Percentiles rank a stretch among this genome's conserved stretches.
Conservation (phyloP, 2,797 vertebrate species). For the Lindbergichthys nudifrons region DNA sequence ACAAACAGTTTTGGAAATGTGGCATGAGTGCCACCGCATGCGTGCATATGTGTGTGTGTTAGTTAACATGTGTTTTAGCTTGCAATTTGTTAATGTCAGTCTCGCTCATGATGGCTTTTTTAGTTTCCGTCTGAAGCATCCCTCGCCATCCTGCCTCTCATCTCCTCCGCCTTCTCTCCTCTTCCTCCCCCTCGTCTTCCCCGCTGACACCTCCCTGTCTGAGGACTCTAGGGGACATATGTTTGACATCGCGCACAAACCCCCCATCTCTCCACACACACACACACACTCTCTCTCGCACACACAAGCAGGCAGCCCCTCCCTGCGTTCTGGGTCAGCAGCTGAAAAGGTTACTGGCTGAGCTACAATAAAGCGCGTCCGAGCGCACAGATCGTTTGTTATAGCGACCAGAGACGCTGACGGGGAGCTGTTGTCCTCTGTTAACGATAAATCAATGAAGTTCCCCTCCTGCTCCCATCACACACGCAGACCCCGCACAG, state of each 20-base stretch:
- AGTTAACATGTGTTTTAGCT: constrained; percentile 44
- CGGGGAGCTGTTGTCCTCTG: constrained; percentile 85
- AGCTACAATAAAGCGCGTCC: constrained; percentile 92
- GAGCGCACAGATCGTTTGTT: constrained; percentile 93
- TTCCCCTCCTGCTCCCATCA: constrained; percentile 68
- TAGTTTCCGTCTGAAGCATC: constrained; percentile 65
- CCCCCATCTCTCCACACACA: constrained; percentile 39
- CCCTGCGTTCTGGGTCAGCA: constrained; percentile 92
- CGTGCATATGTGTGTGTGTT: constrained; percentile 19
- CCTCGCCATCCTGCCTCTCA: constrained; percentile 41
- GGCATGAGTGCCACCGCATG: constrained; percentile 58
- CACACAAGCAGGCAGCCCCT: constrained; percentile 61
- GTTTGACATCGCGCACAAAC: constrained; percentile 85
- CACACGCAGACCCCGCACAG: constrained; percentile 28
- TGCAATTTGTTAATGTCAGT: constrained; percentile 44
- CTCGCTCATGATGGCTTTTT: constrained; percentile 69
- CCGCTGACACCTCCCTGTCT: constrained; percentile 76
- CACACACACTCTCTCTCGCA: constrained; percentile 17
- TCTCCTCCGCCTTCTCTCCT: constrained; percentile 34
- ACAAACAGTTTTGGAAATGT: constrained; percentile 76
- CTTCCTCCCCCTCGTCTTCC: constrained; percentile 53
- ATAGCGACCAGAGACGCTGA: constrained; percentile 83
- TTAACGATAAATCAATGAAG: constrained; percentile 87
- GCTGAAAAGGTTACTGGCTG: constrained; percentile 96
- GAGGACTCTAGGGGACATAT: constrained; percentile 90